phyloP scores from a whole-genome alignment of 2,797 vertebrate species.

The Aulostomus chinensis region DNA sequence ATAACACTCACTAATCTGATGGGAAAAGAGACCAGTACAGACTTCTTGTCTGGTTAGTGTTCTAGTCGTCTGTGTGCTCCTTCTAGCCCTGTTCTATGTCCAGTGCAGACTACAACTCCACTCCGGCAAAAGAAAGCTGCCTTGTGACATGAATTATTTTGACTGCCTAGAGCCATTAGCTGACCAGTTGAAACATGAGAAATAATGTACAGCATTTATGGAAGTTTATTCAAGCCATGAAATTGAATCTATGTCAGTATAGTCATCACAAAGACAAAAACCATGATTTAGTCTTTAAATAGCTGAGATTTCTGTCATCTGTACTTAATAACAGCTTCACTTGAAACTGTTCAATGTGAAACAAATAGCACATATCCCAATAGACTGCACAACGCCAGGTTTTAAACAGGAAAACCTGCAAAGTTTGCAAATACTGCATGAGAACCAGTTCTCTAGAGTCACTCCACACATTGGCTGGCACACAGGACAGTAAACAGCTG shows the following conservation, averaged over 20 bases:
- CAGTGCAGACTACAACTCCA: conserved; percentile 41
- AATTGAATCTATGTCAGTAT: conserved; percentile 4
- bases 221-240: background rate
- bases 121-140: conserved; percentile 58
- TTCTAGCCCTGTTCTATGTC: conserved; percentile 36
- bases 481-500: conserved; percentile 59
- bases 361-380: conserved; percentile 36
- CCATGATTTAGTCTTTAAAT: conserved; percentile 26
- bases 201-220: conserved; percentile 24
- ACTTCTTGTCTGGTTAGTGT: conserved; percentile 26
- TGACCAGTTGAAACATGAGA: conserved; percentile 28
- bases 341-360: conserved; percentile 50
- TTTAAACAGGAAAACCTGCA: conserved; percentile 42
- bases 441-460: conserved; percentile 35
- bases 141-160: conserved; percentile 55
- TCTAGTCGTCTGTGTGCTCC: conserved; percentile 47
- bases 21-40: conserved; percentile 25
- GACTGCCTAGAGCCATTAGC: conserved; percentile 41
- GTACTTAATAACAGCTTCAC: conserved; percentile 59
- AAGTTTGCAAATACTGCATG: conserved; percentile 21
- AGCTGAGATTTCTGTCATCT: conserved; percentile 45
- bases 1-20: conserved; percentile 19
- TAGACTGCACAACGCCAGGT: conserved; percentile 20
- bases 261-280: background rate
- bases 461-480: conserved; percentile 20